A percentile compares a stretch with the other conserved stretches of the same genome.
These are phyloP conservation scores for Erithacus rubecula DNA, from an alignment of 2,797 vertebrate species.

Conservation along the genomic window DNA sequence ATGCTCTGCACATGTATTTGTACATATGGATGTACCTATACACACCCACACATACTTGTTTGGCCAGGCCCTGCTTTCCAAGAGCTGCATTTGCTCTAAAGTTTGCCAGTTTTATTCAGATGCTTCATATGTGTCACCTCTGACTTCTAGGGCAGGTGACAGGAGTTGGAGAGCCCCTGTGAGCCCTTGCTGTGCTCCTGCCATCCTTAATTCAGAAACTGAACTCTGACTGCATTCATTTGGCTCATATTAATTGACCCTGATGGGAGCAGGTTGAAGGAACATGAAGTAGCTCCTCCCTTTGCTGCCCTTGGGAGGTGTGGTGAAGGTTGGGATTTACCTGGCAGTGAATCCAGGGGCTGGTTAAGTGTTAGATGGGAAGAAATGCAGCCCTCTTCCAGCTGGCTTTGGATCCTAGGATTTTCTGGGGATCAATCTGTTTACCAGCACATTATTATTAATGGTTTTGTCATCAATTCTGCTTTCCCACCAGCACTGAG, in stretches of 20 bases:
- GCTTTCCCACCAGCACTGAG: background rate
- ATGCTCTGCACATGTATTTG: background rate
- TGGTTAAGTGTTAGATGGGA: background rate
- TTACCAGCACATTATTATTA: background rate
- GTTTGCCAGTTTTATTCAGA: background rate
- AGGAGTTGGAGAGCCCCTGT: background rate
- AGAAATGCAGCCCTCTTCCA: background rate
- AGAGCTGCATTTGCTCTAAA: background rate
- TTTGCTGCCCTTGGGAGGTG: background rate
- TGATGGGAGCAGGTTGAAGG: background rate
- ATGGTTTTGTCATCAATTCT: background rate
- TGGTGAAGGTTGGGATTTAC: background rate
- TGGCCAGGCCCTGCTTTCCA: background rate
- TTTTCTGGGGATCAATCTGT: background rate
- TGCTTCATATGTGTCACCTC: background rate
- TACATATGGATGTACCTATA: background rate
- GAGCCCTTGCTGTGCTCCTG: background rate
- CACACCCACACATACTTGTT: background rate
- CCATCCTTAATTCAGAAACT: background rate
- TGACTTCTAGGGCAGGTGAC: background rate
- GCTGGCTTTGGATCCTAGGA: background rate
- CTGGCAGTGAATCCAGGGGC: background rate
- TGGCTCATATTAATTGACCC: background rate
- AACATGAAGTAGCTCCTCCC: background rate
- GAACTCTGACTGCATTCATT: background rate